Evolutionary conservation across 2,113 vertebrate genomes (phyloP).

Genomic region (Falco punctatus): DNA sequence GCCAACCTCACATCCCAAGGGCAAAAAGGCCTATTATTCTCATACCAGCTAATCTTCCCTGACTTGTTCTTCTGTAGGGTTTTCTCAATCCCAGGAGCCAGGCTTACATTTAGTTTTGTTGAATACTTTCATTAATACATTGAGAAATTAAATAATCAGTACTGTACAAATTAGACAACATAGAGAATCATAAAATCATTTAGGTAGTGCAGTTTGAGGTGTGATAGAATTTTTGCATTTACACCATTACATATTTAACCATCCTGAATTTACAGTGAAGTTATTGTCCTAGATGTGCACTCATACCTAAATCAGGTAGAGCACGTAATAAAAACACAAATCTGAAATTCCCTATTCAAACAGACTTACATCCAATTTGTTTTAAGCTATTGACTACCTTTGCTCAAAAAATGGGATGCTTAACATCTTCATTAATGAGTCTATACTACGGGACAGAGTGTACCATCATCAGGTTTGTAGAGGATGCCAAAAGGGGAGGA

Average conservation of each 20-base stretch:
- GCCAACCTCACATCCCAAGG: fast-evolving
- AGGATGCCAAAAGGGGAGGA: no score
- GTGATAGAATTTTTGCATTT: background rate
- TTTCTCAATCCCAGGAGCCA: fast-evolving
- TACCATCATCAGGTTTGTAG: no score
- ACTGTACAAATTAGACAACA: background rate
- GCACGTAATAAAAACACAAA: no score
- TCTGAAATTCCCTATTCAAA: no score
- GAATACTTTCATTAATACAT: background rate
- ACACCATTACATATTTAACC: background rate
- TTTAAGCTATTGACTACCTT: no score
- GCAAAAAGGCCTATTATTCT: background rate
- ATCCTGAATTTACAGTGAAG: background rate
- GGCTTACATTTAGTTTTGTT: background rate
- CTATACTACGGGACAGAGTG: no score
- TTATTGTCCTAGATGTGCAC: background rate
- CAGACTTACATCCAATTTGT: no score
- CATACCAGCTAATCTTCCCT: background rate
- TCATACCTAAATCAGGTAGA: no score
- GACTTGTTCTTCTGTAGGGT: background rate
- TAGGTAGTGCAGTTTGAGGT: background rate
- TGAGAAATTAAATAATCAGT: background rate
- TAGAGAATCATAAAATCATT: background rate
- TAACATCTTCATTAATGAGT: no score
- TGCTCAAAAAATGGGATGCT: no score